Evolutionary conservation across 2,113 vertebrate genomes (phyloP).

Genomic region (Orycteropus afer): DNA sequence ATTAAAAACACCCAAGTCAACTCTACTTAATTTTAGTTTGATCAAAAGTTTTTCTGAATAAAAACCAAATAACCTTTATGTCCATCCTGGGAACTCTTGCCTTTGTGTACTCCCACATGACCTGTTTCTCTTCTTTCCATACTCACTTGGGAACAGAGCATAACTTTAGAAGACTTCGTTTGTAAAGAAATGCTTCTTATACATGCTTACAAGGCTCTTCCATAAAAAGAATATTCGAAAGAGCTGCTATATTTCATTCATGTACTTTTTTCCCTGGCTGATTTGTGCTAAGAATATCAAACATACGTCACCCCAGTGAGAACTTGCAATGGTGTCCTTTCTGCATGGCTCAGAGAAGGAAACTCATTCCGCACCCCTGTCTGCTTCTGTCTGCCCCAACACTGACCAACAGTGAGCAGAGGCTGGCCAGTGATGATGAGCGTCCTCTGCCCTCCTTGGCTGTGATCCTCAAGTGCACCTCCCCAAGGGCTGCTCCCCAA

Average conservation of each 20-base stretch:
- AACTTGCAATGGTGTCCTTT: fast-evolving
- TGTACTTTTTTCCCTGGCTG: fast-evolving
- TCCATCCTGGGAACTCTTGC: no score
- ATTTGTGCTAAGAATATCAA: fast-evolving
- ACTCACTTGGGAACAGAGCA: fast-evolving
- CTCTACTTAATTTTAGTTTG: neutral
- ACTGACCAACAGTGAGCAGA: neutral
- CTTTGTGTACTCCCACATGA: fast-evolving
- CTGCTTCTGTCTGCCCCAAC: neutral
- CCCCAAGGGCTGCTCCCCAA: fast-evolving
- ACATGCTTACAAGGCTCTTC: fast-evolving
- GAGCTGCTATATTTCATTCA: fast-evolving
- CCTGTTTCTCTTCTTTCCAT: fast-evolving
- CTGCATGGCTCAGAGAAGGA: neutral
- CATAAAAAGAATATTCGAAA: neutral
- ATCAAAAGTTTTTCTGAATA: neutral
- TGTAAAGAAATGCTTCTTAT: no score
- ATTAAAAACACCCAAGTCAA: neutral
- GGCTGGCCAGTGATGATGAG: fast-evolving
- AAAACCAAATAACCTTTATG: neutral
- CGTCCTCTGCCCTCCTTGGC: neutral
- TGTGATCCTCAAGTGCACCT: no score
- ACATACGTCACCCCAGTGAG: fast-evolving
- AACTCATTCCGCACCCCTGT: neutral
- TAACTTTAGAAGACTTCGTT: no score